Conservation (phyloP, 2,888 invertebrate species). For the Steinernema carpocapsae region DNA sequence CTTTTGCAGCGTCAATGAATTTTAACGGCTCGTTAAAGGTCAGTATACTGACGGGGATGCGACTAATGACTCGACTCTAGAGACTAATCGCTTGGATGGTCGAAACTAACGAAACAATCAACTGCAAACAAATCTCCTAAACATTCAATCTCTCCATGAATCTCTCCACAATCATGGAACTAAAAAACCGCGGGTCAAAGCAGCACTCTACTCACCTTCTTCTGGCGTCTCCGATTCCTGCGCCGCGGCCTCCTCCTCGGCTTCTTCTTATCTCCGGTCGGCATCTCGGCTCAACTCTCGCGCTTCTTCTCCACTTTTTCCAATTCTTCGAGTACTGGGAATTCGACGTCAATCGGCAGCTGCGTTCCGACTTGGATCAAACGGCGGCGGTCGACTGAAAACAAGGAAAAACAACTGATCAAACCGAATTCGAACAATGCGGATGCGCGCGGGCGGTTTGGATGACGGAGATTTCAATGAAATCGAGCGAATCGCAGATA, state of each 20-base stretch:
- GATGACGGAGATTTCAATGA: conserved; percentile 12
- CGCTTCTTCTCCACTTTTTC: neutral
- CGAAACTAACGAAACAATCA: too few relatives aligned
- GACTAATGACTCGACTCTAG: too few relatives aligned
- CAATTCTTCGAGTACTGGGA: neutral
- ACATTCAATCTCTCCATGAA: too few relatives aligned
- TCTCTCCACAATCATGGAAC: too few relatives aligned
- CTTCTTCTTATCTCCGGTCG: conserved; percentile 24
- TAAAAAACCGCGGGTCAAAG: too few relatives aligned
- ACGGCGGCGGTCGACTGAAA: neutral
- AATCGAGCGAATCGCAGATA: neutral
- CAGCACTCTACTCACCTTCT: conserved; percentile 9
- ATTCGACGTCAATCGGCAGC: neutral
- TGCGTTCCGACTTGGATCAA: neutral
- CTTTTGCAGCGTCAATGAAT: too few relatives aligned
- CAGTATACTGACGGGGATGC: too few relatives aligned
- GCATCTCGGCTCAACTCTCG: neutral
- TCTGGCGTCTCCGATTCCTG: conserved; percentile 29
- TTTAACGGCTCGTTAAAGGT: too few relatives aligned
- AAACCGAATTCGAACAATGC: conserved; percentile 32
- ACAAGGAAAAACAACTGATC: conserved; percentile 23
- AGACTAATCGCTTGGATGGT: too few relatives aligned
- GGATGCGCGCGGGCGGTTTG: conserved; percentile 27
- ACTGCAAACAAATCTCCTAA: too few relatives aligned
- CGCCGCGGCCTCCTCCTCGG: neutral